phyloP scores from a whole-genome alignment of 1,140 invertebrate genomes.

The Steinernema khuongi region DNA sequence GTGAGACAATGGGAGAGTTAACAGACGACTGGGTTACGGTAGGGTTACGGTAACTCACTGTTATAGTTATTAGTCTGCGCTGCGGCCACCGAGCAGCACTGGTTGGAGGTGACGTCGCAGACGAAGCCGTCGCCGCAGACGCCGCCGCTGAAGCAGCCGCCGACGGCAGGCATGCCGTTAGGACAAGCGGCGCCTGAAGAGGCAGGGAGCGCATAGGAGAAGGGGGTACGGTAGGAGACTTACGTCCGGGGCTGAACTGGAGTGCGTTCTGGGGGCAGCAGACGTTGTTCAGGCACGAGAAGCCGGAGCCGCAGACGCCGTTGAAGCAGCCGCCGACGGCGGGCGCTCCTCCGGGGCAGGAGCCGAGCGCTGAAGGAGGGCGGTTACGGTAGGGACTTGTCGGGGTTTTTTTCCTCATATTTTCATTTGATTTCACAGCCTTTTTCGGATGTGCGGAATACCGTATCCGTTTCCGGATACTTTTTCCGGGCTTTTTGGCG shows the following conservation, averaged over 20 bases:
- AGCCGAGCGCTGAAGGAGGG: conserved; percentile 12
- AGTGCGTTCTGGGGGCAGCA: conserved; percentile 28
- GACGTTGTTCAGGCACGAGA: conserved; percentile 26
- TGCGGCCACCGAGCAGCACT: conserved; percentile 26
- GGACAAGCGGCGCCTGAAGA: conserved; percentile 27
- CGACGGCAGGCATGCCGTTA: conserved; percentile 35
- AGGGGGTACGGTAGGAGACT: background rate
- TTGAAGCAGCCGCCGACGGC: conserved; percentile 37
- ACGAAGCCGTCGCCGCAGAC: conserved; percentile 29
- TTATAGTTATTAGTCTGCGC: conserved; percentile 4
- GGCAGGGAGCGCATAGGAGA: background rate
- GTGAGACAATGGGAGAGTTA: background rate
- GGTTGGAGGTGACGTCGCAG: conserved; percentile 27
- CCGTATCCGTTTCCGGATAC: no score
- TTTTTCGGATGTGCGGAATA: no score
- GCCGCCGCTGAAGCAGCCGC: conserved; percentile 34
- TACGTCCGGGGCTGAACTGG: conserved; percentile 24
- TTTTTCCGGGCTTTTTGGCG: no score
- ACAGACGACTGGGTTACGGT: background rate
- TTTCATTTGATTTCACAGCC: no score
- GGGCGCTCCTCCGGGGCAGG: conserved; percentile 32
- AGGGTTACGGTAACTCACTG: background rate
- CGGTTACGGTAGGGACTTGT: conserved; percentile 12
- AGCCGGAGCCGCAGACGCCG: conserved; percentile 37
- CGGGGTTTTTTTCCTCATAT: no score